Conservation (phyloP, 2,113 vertebrate species). For the Peromyscus polionotus region DNA sequence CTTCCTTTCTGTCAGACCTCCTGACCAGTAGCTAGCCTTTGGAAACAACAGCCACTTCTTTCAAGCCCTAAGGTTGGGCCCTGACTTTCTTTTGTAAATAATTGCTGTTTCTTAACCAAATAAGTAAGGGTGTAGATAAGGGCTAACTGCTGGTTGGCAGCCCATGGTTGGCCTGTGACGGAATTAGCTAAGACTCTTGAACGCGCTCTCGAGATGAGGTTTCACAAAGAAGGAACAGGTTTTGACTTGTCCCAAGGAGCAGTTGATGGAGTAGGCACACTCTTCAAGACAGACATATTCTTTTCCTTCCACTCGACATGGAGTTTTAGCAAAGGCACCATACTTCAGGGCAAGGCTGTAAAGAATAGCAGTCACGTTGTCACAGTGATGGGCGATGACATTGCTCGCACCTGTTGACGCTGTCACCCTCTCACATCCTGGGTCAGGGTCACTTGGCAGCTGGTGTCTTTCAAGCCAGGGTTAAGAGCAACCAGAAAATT, state of each 20-base stretch:
- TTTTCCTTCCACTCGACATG: neutral
- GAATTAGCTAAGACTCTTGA: neutral
- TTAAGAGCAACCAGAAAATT: constrained; percentile 28
- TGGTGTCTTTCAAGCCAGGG: constrained; percentile 11
- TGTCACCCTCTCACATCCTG: neutral
- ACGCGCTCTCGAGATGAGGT: neutral
- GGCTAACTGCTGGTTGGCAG: neutral
- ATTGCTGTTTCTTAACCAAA: neutral
- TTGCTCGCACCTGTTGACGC: neutral
- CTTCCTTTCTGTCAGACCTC: neutral
- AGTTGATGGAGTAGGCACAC: neutral
- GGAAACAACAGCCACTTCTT: constrained; percentile 5
- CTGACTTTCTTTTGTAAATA: neutral
- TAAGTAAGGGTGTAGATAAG: neutral
- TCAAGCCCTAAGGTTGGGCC: neutral
- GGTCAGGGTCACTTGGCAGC: constrained; percentile 18
- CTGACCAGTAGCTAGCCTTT: neutral
- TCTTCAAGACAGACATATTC: constrained; percentile 16
- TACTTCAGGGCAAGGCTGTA: constrained; percentile 20
- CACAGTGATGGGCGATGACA: neutral
- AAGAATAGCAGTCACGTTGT: neutral
- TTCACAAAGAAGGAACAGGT: neutral
- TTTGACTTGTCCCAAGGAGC: constrained; percentile 8
- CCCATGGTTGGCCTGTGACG: neutral
- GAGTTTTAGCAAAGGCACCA: constrained; percentile 41